Base-by-base conservation (phyloP, 1,140 invertebrate species). In the Polypedilum pembai region DNA sequence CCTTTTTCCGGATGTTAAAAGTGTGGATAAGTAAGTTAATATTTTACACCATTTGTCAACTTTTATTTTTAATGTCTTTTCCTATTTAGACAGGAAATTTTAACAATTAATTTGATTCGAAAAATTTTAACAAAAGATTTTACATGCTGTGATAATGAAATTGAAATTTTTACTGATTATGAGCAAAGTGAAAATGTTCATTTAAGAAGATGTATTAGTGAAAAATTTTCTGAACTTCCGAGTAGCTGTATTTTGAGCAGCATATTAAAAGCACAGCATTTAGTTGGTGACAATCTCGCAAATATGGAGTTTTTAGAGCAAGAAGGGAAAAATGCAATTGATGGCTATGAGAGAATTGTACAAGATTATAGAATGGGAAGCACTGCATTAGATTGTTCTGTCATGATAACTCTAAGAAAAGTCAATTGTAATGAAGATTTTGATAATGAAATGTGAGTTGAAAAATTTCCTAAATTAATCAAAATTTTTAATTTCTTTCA, bases 321-420 rank as follows among this genome's bases (percentile, higher is more conserved):
- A 63, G 8, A 17, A 17, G 12, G 8, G 3, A 8, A n/a, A 0
- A 15, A 8, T 74, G 45, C 8, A 18, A 45, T 10, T 74, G 40
- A 17, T 33, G 21, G 17, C 8, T 17, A 40, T 17, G 17, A 20
- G n/a, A 41, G 72, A 41, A 41, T 69, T 21, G 17, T 78, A 10
- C 76, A 77, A 72, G 77, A 77, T 72, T 78, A 78, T 74, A 73
- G 83, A 20, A 80, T 85, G 78, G 82, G 83, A 33, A 81, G 82
- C 69, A 76, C 83, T 8, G 81, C 80, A 17, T 83, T 82, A 77
- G 83, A 85, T 74, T 83, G 83, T 75, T 85, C 84, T 7, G 79
- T 84, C 8, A 85, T 85, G 84, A 81, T 85, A 72, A 78, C 80
- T 24, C 81, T 84, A 65, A n/a, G 65, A 18, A n/a, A 10, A 18